Evolutionary conservation across 2,888 invertebrate genomes (phyloP).

Genomic region (Drosophila emarginata): DNA sequence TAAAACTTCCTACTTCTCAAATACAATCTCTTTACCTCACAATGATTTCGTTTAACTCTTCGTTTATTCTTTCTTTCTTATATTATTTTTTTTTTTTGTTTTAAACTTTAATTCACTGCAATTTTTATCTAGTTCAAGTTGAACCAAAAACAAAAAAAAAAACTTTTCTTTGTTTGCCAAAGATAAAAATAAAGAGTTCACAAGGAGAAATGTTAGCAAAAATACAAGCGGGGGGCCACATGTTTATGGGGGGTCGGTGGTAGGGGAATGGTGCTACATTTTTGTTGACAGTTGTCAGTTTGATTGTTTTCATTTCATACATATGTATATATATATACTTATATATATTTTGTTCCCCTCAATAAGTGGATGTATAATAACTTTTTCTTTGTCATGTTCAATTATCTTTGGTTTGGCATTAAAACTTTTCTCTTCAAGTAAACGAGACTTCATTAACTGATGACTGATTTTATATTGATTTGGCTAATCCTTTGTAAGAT

Average conservation of each 20-base stretch:
- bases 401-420: background rate
- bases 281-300: conserved; percentile 33
- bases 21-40: background rate
- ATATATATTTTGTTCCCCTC: conserved; percentile 14
- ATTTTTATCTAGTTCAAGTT: background rate
- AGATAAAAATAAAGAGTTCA: background rate
- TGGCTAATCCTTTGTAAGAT: background rate
- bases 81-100: background rate
- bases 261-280: no score
- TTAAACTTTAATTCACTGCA: background rate
- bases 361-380: conserved; percentile 38
- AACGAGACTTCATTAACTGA: conserved; percentile 5
- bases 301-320: conserved; percentile 40
- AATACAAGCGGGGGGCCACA: no score
- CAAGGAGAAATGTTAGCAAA: no score
- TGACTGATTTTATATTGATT: background rate
- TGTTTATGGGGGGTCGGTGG: no score
- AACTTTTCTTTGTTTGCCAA: conserved; percentile 9
- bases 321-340: no score
- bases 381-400: conserved; percentile 7
- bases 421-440: conserved; percentile 3
- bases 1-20: conserved; percentile 4
- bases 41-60: background rate
- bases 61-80: background rate
- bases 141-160: conserved; percentile 1